These are phyloP conservation scores for Mormyrops attenuatus DNA, from an alignment of 2,797 vertebrate genomes.

Conservation along the genomic window DNA sequence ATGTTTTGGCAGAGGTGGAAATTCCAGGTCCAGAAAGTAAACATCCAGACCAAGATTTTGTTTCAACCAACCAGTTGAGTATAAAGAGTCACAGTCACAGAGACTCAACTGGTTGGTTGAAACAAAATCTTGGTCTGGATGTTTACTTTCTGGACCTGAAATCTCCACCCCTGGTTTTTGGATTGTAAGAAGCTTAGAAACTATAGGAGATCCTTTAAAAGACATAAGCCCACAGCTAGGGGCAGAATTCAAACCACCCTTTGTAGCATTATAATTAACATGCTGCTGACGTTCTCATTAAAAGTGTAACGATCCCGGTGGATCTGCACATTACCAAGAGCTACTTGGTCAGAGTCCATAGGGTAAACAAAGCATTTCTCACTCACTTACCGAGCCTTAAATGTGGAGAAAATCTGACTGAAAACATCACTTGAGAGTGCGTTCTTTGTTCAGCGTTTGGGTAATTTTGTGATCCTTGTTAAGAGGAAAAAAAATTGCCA, in stretches of 20 bases:
- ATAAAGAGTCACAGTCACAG: no score
- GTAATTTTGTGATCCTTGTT: background rate
- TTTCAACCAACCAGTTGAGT: no score
- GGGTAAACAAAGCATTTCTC: background rate
- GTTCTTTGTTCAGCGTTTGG: background rate
- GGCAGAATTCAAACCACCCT: background rate
- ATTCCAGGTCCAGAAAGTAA: no score
- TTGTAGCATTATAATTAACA: background rate
- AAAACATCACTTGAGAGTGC: background rate
- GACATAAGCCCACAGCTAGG: background rate
- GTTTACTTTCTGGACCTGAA: background rate
- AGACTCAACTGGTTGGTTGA: background rate
- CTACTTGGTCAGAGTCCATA: background rate
- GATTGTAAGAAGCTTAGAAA: background rate
- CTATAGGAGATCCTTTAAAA: background rate
- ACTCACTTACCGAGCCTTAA: background rate
- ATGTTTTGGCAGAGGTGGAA: background rate
- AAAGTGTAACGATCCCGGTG: background rate
- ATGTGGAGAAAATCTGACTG: background rate
- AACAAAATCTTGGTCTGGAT: background rate
- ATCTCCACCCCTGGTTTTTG: background rate
- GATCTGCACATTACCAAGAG: background rate
- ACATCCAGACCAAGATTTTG: no score
- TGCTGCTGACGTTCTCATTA: background rate
- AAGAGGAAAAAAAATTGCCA: background rate